phyloP scores from a whole-genome alignment of 2,113 vertebrate genomes.

The Cephalopterus ornatus region DNA sequence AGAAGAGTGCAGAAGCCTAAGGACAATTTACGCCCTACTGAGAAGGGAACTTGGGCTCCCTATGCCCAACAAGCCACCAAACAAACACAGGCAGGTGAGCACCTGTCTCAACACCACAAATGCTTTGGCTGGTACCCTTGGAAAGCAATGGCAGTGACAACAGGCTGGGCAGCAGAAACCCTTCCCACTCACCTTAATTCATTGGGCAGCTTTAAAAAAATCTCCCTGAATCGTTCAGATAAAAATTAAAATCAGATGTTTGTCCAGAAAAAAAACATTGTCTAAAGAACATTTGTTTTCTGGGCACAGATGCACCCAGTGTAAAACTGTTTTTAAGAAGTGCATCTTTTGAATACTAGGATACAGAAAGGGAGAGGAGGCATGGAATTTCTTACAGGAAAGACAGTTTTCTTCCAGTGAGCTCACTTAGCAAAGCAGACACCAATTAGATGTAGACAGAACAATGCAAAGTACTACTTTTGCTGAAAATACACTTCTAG shows the following conservation, averaged over 20 bases:
- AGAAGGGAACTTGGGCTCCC: neutral
- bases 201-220: neutral
- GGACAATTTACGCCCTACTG: neutral
- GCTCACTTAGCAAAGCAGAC: neutral
- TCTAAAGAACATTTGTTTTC: neutral
- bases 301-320: neutral
- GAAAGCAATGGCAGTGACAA: neutral
- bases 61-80: rapidly evolving
- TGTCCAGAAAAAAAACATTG: neutral
- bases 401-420: neutral
- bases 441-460: neutral
- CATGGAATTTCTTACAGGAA: neutral
- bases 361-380: neutral
- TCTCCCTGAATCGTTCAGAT: neutral
- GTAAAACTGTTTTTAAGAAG: neutral
- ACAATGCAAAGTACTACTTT: neutral
- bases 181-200: neutral
- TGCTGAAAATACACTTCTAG: neutral
- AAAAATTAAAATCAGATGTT: neutral
- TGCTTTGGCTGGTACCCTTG: neutral
- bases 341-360: neutral
- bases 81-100: neutral
- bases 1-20: neutral
- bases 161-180: neutral
- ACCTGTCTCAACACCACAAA: neutral